Evolutionary conservation across 2,888 invertebrate species (phyloP).

Genomic region (Pyrgus malvae): DNA sequence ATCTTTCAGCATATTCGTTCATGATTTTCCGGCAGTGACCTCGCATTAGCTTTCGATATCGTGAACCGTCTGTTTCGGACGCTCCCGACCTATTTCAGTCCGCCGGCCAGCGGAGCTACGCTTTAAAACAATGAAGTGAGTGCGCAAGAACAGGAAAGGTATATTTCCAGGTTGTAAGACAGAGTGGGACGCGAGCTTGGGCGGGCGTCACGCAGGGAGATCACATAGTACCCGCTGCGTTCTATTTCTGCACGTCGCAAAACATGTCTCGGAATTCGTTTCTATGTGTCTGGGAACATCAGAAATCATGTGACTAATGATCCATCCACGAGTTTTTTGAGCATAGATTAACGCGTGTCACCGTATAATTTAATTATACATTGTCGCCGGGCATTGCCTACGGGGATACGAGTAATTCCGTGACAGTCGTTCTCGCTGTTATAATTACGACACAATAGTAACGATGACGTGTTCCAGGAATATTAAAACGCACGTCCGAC

Average conservation of each 20-base stretch:
- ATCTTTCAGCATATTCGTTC: conserved; percentile 43
- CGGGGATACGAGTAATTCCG: background rate
- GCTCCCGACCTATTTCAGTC: conserved; percentile 80
- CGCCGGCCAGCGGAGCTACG: conserved; percentile 68
- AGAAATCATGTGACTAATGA: conserved; percentile 79
- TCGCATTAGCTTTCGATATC: conserved; percentile 73
- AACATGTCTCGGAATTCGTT: conserved; percentile 81
- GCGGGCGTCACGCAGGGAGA: conserved; percentile 72
- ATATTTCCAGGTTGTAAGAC: conserved; percentile 56
- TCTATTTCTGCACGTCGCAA: conserved; percentile 78
- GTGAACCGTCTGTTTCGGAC: conserved; percentile 74
- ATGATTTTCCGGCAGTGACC: conserved; percentile 73
- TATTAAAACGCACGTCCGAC: conserved; percentile 40
- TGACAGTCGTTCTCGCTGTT: conserved; percentile 31
- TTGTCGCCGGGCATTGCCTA: background rate
- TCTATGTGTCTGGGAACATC: conserved; percentile 77
- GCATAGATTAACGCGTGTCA: conserved; percentile 40
- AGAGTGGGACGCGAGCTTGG: conserved; percentile 62
- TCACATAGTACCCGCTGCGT: conserved; percentile 75
- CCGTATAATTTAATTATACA: conserved; percentile 13
- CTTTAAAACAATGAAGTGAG: conserved; percentile 77
- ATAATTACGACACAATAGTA: conserved; percentile 39
- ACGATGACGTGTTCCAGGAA: conserved; percentile 45
- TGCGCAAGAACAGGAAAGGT: conserved; percentile 67
- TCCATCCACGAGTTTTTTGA: conserved; percentile 39